Conservation (phyloP, 1,140 invertebrate genomes). For the Phymastichus coffea region DNA sequence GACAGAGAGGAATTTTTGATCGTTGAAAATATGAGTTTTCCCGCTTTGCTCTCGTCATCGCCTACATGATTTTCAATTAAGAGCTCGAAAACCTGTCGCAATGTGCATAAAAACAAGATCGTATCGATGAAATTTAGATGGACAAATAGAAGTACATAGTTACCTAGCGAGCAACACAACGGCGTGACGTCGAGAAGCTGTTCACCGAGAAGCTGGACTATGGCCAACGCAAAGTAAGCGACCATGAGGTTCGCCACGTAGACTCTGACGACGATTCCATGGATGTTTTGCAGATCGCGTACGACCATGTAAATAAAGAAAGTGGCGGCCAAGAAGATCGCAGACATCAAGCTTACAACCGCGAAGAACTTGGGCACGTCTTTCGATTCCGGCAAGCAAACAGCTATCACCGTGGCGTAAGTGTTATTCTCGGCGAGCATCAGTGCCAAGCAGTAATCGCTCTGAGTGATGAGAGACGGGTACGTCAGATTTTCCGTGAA, state of each 20-base stretch:
- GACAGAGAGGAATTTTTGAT: too few species aligned
- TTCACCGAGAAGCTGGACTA: constrained; percentile 48
- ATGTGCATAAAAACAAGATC: too few species aligned
- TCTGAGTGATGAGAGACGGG: not conserved
- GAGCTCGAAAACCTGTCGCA: too few species aligned
- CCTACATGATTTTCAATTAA: too few species aligned
- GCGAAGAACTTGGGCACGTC: constrained; percentile 16
- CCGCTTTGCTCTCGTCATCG: too few species aligned
- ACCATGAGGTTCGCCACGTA: constrained; percentile 54
- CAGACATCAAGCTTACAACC: constrained; percentile 54
- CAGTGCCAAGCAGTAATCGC: constrained; percentile 41
- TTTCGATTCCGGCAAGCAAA: constrained; percentile 27
- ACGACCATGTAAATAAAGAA: constrained; percentile 57
- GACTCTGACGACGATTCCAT: constrained; percentile 57
- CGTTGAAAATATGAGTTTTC: too few species aligned
- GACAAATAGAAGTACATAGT: constrained; percentile 26
- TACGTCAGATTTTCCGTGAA: constrained; percentile 14
- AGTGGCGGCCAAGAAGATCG: constrained; percentile 56
- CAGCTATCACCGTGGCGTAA: constrained; percentile 13
- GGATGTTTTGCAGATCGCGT: constrained; percentile 57
- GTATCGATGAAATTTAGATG: too few species aligned
- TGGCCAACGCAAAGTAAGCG: constrained; percentile 53
- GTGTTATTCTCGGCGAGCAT: constrained; percentile 19
- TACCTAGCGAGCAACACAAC: constrained; percentile 30
- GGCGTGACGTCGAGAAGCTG: not conserved